Evolutionary conservation across 2,888 invertebrate species (phyloP), one percentile per base, ranked within the genome.

Genomic region (Diaprepes abbreviatus): DNA sequence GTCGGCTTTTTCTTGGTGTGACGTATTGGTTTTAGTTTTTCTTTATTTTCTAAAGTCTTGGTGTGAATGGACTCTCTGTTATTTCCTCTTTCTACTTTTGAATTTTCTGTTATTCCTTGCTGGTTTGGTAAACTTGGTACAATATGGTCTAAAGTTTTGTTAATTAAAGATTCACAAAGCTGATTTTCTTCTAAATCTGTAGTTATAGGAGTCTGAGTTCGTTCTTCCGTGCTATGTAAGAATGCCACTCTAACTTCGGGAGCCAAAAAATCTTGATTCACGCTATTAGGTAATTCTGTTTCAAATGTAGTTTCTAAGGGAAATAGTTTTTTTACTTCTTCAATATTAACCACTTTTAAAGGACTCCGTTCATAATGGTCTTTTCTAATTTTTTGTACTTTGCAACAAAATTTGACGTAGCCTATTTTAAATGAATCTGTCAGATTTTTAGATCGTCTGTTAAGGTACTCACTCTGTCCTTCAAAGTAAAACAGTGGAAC

Each of bases 401-500:
- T 65, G 17, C 65, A 72, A 35, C 72, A 72, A 17, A 74, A 67
- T 40, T 64, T 70, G 9, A 74, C 6, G 24, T 68, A 72, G 0
- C 40, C 21, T 12, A 70, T 40, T 19, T 65, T 28, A 72, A 73
- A 74, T 2, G 19, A 24, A 52, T 69, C 71, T 7, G 36, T 65
- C 4, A 75, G 17, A 14, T 65, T 16, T 33, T 52, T 21, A 3
- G 64, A 43, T 12, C 36, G 60, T 0, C 31, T 17, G 6, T 73
- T 62, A 5, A 74, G 19, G 16, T 60, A 64, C 12, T 73, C 55
- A 14, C 28, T 36, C 12, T 62, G 59, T 0, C 66, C 67, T 7
- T 72, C 73, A 14, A 74, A 68, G 17, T 74, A 74, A 33, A 74
- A 74, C 9, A 73, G 10, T 2, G 74, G 74, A 10, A 73, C 28